These are phyloP conservation scores for Hybognathus amarus DNA, from an alignment of 2,797 vertebrate species.

Conservation along the genomic window DNA sequence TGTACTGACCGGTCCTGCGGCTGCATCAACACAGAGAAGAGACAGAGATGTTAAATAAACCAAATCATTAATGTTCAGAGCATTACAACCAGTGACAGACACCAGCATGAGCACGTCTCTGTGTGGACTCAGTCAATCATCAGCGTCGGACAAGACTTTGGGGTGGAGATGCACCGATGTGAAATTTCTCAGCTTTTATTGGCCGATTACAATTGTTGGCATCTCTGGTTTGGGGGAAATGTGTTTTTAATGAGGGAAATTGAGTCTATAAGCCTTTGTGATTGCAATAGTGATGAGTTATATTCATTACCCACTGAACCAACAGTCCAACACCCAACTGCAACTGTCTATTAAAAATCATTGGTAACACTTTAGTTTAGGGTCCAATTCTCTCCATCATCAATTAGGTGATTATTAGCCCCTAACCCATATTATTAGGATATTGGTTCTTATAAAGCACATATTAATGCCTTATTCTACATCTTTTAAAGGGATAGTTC, in stretches of 20 bases:
- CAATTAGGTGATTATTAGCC: background rate
- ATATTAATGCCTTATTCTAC: background rate
- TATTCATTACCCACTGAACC: background rate
- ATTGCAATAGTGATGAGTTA: background rate
- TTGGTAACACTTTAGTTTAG: background rate
- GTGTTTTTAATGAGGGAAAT: background rate
- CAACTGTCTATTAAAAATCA: background rate
- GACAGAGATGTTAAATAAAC: background rate
- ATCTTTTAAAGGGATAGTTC: no score
- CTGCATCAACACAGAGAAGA: constrained; percentile 67
- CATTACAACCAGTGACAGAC: no score
- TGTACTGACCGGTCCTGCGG: constrained; percentile 84
- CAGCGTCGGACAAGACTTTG: background rate
- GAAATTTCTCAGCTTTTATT: no score
- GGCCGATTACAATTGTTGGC: no score
- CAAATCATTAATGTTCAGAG: background rate
- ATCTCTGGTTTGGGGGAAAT: background rate
- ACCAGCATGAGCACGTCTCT: background rate
- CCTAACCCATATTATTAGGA: background rate
- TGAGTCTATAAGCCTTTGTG: background rate
- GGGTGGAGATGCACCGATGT: no score
- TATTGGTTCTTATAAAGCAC: background rate
- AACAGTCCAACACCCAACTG: background rate
- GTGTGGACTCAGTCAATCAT: background rate
- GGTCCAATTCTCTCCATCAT: no score